Conservation (phyloP, 2,113 vertebrate genomes). For the Microcebus ravelobensis region DNA sequence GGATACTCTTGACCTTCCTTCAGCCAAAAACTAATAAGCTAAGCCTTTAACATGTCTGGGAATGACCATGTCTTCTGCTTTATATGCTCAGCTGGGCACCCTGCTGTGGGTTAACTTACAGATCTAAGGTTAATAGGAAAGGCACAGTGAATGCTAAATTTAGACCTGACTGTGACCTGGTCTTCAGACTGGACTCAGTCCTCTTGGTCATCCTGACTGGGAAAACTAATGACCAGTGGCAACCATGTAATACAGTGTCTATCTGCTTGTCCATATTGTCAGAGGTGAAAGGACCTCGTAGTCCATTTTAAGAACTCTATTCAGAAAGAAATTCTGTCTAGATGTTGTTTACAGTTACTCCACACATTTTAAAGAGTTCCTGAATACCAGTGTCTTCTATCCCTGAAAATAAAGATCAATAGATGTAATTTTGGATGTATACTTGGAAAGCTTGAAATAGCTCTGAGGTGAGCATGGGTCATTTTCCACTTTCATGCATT, state of each 20-base stretch:
- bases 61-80: not conserved
- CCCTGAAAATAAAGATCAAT: conserved; percentile 72
- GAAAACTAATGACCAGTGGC: conserved; percentile 58
- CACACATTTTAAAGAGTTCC: conserved; percentile 58
- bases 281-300: not conserved
- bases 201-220: not conserved
- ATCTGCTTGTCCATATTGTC: not conserved
- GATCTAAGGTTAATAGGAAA: conserved; percentile 46
- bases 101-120: not conserved
- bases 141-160: conserved; percentile 42
- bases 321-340: conserved; percentile 27
- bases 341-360: conserved; percentile 54
- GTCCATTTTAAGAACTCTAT: conserved; percentile 46
- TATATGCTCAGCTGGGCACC: not conserved
- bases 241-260: conserved; percentile 33
- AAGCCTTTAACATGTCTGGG: not conserved
- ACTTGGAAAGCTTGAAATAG: conserved; percentile 64
- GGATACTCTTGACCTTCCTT: not conserved
- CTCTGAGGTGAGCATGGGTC: conserved; percentile 63
- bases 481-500: conserved; percentile 64
- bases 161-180: conserved; percentile 17
- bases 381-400: conserved; percentile 47
- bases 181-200: conserved; percentile 22
- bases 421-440: conserved; percentile 59
- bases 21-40: not conserved